Evolutionary conservation across 2,797 vertebrate genomes (phyloP).

Genomic region (Micromesistius poutassou): DNA sequence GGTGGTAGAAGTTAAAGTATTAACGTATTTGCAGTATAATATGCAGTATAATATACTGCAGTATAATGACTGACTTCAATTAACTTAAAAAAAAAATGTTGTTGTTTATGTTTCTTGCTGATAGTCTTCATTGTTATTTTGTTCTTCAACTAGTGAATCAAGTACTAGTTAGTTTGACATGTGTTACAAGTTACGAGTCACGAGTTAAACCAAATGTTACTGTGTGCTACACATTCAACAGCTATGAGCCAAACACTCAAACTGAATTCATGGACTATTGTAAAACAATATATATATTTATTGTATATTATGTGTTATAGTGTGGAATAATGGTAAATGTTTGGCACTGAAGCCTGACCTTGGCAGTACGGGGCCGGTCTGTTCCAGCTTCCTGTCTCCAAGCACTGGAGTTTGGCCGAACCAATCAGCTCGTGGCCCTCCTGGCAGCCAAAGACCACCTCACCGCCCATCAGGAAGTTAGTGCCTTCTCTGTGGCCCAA

Average conservation of each 20-base stretch:
- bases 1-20: constrained; percentile 4
- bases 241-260: not conserved
- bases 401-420: constrained; percentile 70
- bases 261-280: too few species aligned
- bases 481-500: constrained; percentile 78
- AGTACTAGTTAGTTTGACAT: not conserved
- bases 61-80: not conserved
- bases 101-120: not conserved
- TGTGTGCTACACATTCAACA: not conserved
- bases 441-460: constrained; percentile 81
- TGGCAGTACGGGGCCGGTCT: constrained; percentile 76
- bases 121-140: not conserved
- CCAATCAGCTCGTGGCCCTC: constrained; percentile 82
- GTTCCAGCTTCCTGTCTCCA: constrained; percentile 83
- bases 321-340: not conserved
- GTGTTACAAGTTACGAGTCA: not conserved
- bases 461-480: constrained; percentile 78
- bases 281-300: too few species aligned
- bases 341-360: constrained; percentile 69
- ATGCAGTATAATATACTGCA: too few species aligned
- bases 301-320: not conserved
- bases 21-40: not conserved
- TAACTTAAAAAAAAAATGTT: not conserved
- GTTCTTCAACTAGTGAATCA: not conserved
- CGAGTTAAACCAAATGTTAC: not conserved